phyloP scores from a whole-genome alignment of 2,888 invertebrate genomes.

The Archips crataeganus region DNA sequence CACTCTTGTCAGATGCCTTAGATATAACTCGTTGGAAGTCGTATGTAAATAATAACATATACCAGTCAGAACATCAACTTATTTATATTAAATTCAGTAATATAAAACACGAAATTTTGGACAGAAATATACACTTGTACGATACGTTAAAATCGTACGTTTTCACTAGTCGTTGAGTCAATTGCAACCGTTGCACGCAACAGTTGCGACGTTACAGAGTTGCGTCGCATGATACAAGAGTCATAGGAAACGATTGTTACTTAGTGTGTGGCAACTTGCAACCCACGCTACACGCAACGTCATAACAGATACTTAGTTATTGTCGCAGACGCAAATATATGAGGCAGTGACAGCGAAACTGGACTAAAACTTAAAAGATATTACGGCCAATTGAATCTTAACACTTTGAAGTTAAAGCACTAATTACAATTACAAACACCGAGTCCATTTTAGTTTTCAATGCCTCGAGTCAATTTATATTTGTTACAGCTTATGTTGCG shows the following conservation, averaged over 20 bases:
- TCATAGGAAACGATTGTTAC: not conserved
- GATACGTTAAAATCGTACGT: not conserved
- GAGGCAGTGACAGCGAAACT: not conserved
- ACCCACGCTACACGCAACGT: conserved; percentile 1
- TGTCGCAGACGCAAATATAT: not conserved
- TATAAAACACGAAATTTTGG: conserved; percentile 10
- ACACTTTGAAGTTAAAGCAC: not conserved
- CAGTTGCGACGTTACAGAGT: not conserved
- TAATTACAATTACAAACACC: not conserved
- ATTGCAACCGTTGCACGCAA: not conserved
- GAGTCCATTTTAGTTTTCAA: not conserved
- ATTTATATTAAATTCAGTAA: not conserved
- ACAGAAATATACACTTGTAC: conserved; percentile 13
- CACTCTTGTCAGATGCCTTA: not conserved
- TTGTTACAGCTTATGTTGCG: not conserved
- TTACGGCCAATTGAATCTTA: not conserved
- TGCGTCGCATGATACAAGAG: not conserved
- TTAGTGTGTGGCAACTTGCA: not conserved
- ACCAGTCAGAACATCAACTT: not conserved
- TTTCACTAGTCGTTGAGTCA: not conserved
- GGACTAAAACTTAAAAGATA: not conserved
- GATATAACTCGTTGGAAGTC: not conserved
- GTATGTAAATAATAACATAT: not conserved
- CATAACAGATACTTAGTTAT: not conserved
- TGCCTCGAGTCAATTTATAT: not conserved